Percentiles rank a stretch among this genome's conserved stretches.
These are phyloP conservation scores for Lottia gigantea DNA, from an alignment of 2,888 invertebrate species.

Conservation along the genomic window DNA sequence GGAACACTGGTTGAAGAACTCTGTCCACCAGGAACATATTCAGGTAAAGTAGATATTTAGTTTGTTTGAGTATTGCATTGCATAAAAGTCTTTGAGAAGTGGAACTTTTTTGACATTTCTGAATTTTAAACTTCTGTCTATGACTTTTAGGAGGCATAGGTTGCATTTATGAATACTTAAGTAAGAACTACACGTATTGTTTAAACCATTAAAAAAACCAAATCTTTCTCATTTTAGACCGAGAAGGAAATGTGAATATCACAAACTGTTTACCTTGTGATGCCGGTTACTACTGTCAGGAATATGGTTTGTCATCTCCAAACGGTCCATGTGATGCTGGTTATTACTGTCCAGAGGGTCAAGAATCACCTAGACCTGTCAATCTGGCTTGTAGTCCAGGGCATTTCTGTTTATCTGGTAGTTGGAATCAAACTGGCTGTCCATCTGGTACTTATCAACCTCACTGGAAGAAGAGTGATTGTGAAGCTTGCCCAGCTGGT, in stretches of 20 bases:
- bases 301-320: conserved; percentile 53
- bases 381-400: conserved; percentile 61
- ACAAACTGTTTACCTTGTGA: conserved; percentile 60
- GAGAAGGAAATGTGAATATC: conserved; percentile 47
- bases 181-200: no score
- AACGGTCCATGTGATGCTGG: conserved; percentile 57
- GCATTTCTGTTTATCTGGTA: conserved; percentile 62
- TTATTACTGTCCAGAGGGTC: conserved; percentile 64
- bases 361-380: conserved; percentile 50
- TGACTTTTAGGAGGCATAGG: no score
- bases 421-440: conserved; percentile 63
- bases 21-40: conserved; percentile 60
- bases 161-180: no score
- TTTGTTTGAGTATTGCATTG: neutral
- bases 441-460: conserved; percentile 64
- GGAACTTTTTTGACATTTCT: no score
- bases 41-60: conserved; percentile 41
- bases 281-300: conserved; percentile 60
- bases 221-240: conserved; percentile 38
- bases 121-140: neutral
- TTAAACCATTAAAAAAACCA: no score
- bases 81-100: no score
- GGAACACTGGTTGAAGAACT: conserved; percentile 52
- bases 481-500: conserved; percentile 61
- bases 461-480: conserved; percentile 55